Evolutionary conservation across 2,888 invertebrate genomes (phyloP).

Genomic region (Plusia festucae): DNA sequence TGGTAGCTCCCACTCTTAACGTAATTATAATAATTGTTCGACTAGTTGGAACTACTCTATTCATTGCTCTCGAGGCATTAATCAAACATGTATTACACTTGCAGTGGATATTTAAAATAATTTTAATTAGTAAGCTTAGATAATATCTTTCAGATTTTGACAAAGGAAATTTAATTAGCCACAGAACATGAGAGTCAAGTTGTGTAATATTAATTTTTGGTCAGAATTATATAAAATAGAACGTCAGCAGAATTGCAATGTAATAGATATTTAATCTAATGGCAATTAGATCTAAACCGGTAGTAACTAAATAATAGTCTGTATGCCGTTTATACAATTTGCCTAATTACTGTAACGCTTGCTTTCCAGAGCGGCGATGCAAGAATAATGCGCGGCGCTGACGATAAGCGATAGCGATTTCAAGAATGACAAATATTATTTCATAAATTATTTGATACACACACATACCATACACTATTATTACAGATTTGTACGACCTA

Average conservation of each 20-base stretch:
- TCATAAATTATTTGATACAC: neutral
- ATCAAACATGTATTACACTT: slow-evolving; percentile 59
- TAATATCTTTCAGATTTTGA: slow-evolving; percentile 31
- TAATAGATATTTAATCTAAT: slow-evolving; percentile 70
- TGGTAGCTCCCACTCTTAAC: slow-evolving; percentile 55
- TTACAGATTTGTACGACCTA: too few species aligned
- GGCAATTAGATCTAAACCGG: slow-evolving; percentile 77
- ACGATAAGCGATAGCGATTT: slow-evolving; percentile 39
- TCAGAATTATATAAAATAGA: slow-evolving; percentile 63
- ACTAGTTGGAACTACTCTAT: slow-evolving; percentile 69
- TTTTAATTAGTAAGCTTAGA: slow-evolving; percentile 41
- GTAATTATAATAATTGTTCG: slow-evolving; percentile 67
- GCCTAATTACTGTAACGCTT: slow-evolving; percentile 79
- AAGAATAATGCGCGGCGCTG: slow-evolving; percentile 58
- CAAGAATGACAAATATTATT: neutral
- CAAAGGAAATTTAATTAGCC: slow-evolving; percentile 49
- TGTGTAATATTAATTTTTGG: slow-evolving; percentile 63
- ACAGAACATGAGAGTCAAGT: slow-evolving; percentile 42
- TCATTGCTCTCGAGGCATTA: slow-evolving; percentile 61
- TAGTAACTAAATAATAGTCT: slow-evolving; percentile 74
- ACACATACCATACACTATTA: too few species aligned
- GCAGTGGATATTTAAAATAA: slow-evolving; percentile 35
- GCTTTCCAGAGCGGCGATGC: slow-evolving; percentile 74
- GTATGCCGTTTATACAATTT: slow-evolving; percentile 80
- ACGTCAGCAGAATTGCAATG: slow-evolving; percentile 65